Base-by-base conservation (phyloP, 1,140 invertebrate species). In the Dendrolimus kikuchii region DNA sequence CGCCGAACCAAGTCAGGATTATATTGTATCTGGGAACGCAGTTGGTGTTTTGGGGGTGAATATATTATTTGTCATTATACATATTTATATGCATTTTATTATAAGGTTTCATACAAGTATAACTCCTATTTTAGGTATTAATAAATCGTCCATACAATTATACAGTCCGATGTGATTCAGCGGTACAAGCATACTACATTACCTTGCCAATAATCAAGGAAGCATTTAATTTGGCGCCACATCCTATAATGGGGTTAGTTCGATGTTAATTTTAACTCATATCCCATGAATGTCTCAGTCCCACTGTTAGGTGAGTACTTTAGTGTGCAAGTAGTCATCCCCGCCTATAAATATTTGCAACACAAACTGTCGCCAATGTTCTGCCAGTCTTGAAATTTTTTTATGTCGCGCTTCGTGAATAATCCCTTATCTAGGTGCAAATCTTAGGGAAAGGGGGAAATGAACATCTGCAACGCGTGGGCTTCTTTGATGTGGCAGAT, bases 21-120 rank as follows among this genome's bases (percentile, higher is more conserved):
- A 73, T 45, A 78, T 86, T 2, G 82, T 86, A 5, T 86, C 82
- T 5, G 82, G 82, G 6, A 86, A 82, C 45, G 82, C 78, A 42
- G 69, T 83, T 37, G 82, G 82, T 0, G 74, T 86, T n/a, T 58
- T 86, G 9, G 81, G 81, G 59, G 81, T 81, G 59, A 66, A 58
- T 40, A 39, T 40, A 5, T 42, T 4, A 23, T 38, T 42, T 49
- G 23, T 2, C 23, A 23, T 23, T 2, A 23, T 23, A 23, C 23
- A 23, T n/a, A 23, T 23, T 23, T 23, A 23, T 23, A 23, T 23
- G 3, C 3, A 23, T 23, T 23, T 23, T 23, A 36, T 37, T 36
- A 36, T 37, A 5, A 38, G 5, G 36, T 9, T 5, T 46, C 5
- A 6, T 5, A 5, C 36, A 37, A 37, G 38, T 36, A 3, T 2